Conservation (phyloP, 2,888 invertebrate genomes). For the Crocallis elinguaria region DNA sequence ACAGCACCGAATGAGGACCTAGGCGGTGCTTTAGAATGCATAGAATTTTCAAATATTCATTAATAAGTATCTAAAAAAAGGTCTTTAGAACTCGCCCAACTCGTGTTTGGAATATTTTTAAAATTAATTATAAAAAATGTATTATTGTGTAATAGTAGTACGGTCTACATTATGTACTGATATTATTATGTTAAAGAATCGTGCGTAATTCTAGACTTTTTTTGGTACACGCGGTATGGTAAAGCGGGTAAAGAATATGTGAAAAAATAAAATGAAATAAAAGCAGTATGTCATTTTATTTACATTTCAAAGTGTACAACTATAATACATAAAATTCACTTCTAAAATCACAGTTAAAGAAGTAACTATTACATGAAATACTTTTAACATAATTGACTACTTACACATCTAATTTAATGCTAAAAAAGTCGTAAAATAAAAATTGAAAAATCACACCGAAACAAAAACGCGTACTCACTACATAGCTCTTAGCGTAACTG, state of each 20-base stretch:
- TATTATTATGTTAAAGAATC: too few relatives aligned
- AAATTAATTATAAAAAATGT: too few relatives aligned
- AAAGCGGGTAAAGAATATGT: neutral
- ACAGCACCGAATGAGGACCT: too few relatives aligned
- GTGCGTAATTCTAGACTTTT: neutral
- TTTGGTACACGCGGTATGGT: neutral
- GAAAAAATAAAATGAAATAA: neutral
- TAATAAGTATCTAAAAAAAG: too few relatives aligned
- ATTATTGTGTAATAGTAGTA: too few relatives aligned
- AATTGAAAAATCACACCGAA: neutral
- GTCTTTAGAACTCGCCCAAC: too few relatives aligned
- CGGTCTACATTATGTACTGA: too few relatives aligned
- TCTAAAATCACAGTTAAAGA: constrained; percentile 25
- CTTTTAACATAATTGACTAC: constrained; percentile 24
- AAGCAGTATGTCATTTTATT: constrained; percentile 24
- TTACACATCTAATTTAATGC: constrained; percentile 16
- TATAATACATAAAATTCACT: constrained; percentile 16
- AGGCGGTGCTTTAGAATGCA: too few relatives aligned
- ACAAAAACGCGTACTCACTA: neutral
- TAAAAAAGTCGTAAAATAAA: neutral
- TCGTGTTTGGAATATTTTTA: too few relatives aligned
- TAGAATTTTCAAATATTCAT: too few relatives aligned
- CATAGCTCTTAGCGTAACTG: neutral
- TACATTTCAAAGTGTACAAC: constrained; percentile 12
- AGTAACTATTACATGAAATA: constrained; percentile 16